Evolutionary conservation across 2,888 invertebrate genomes (phyloP), one percentile per base, ranked within the genome.

Genomic region (Drosophila nigricruria): DNA sequence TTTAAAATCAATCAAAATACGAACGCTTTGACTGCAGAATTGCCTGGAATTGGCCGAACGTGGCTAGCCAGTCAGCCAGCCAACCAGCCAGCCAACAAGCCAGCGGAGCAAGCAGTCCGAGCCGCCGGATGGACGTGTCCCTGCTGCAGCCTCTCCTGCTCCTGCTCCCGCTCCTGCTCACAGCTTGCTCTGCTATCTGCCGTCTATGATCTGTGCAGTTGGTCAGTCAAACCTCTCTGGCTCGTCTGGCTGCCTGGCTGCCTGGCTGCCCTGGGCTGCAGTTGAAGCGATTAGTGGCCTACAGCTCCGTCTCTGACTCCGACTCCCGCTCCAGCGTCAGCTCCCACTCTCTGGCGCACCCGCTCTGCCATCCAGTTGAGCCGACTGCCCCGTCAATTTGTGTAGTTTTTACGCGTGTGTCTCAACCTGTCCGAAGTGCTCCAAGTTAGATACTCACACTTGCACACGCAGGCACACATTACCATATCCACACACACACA

Each of bases 1-100:
- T 91, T 90, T 91, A 92, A 92, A 92, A 92, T 92, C 92, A 92
- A 92, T 92, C 92, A 92, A 92, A 92, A 90, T 92, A 79, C 92
- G 88, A 91, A 91, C 90, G 90, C 91, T 89, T 90, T 90, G 90
- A 89, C 91, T 90, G 86, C 86, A 87, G 86, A 87, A 87, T 87
- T 87, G 90, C 88, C 88, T 85, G 86, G 90, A 91, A 91, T 91
- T 90, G 91, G 83, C 75, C 82, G 84, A 89, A 88, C 86, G 86
- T 83, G 90, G 80, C 76, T 69, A 57, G 50, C 42, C 75, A 63
- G 69, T 3, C 32, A 43, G 57, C 32, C 32, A 32, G 38, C 14
- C 32, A 30, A 79, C 74, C 69, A 56, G 50, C 38, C 74, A 62
- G 80, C 73, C 66, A 54, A 43, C 40, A 73, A 62, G 70, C 5